Base-by-base conservation (phyloP, 2,888 invertebrate species). In the Epistrophe grossulariae region DNA sequence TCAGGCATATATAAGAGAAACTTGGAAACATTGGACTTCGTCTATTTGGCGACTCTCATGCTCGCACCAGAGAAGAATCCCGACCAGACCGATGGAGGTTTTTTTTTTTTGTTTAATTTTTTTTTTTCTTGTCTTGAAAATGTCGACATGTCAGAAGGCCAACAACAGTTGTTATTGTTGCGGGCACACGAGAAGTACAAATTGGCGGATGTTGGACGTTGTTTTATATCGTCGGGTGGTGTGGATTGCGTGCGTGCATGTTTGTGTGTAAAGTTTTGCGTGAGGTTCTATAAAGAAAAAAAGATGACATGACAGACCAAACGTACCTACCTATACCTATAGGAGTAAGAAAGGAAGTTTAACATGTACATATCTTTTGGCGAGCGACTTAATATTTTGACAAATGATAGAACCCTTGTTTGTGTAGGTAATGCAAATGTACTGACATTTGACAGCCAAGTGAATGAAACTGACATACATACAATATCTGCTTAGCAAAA, bases 121-220 rank as follows among this genome's bases (percentile, higher is more conserved):
- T 55, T 28, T 57, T n/a, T 35, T 17, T n/a, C 17, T 31, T 66
- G 11, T 76, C 43, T 62, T 71, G 45, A 62, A 74, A 11, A 70
- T 74, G 77, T 79, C 83, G 71, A 83, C 76, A 83, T 87, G 87
- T 83, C 83, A 87, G 79, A 87, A 83, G 79, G 79, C 73, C 83
- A 83, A 60, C 72, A 81, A 72, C 77, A 72, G 77, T 77, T 68
- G 80, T 77, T 59, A 28, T 57, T 68, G 35, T 48, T 50, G 35
- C 1, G 38, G 17, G 85, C 70, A 52, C 83, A 83, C 83, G 76
- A 83, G 83, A 71, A 72, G 71, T 68, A 87, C 87, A 83, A 85
- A 85, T 85, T 85, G 85, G 85, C 85, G 85, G 82, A 85, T 85
- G 85, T 85, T 78, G 82, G 57, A 70, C 55, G 43, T 24, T 24